Conservation (phyloP, 2,888 invertebrate species). For the Mactromeris polynyma region DNA sequence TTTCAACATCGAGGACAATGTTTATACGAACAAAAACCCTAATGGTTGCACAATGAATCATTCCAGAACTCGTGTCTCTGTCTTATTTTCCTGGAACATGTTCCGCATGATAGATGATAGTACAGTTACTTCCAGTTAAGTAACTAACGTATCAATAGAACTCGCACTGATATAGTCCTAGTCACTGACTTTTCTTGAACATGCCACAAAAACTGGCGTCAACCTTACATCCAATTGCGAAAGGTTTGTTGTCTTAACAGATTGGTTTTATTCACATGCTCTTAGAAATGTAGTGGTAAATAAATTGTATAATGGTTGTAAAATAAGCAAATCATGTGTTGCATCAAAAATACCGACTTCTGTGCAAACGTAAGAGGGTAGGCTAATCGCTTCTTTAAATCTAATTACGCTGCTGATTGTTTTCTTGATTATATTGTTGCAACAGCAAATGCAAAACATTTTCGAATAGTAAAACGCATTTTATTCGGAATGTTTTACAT, state of each 20-base stretch:
- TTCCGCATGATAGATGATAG: not conserved
- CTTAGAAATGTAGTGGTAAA: not conserved
- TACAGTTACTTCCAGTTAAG: not conserved
- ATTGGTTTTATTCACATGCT: not conserved
- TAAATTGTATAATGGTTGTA: not conserved
- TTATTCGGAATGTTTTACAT: too few species aligned
- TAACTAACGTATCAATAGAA: not conserved
- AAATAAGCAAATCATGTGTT: not conserved
- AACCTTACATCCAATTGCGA: not conserved
- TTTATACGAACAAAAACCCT: not conserved
- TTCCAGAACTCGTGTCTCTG: not conserved
- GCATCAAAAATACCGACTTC: not conserved
- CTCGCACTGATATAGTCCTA: not conserved
- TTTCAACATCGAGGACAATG: not conserved
- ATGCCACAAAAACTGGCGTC: not conserved
- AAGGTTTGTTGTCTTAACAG: not conserved
- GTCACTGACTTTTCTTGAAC: not conserved
- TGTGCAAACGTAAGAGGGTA: not conserved
- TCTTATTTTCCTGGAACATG: not conserved
- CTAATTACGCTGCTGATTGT: not conserved
- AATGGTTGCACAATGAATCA: not conserved
- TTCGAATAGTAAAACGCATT: too few species aligned
- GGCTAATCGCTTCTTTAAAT: not conserved
- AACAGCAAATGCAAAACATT: too few species aligned
- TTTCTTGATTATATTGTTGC: not conserved